Evolutionary conservation across 2,888 invertebrate genomes (phyloP).

Genomic region (Trachelus tabidus): DNA sequence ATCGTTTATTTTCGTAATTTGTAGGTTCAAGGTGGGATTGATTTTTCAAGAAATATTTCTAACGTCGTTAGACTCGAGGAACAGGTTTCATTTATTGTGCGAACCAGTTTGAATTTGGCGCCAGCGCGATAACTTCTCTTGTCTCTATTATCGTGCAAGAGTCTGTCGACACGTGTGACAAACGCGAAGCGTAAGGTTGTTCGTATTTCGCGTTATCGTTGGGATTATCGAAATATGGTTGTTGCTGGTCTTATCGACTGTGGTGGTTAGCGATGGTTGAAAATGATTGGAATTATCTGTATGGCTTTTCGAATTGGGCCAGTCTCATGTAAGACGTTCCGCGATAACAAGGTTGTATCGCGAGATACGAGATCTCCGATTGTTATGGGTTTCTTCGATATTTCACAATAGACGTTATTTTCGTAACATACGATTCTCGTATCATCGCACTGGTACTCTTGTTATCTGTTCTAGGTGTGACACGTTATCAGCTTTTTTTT

Average conservation of each 20-base stretch:
- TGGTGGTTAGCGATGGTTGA: neutral
- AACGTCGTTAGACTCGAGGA: conserved; percentile 16
- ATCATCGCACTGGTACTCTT: neutral
- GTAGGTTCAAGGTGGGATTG: neutral
- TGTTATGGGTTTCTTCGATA: neutral
- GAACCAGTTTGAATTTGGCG: conserved; percentile 30
- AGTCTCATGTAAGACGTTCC: neutral
- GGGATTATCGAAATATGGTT: neutral
- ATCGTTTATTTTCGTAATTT: conserved; percentile 38
- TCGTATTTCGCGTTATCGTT: neutral
- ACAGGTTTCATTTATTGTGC: conserved; percentile 47
- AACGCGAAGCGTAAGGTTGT: conserved; percentile 48
- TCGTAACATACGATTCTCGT: neutral
- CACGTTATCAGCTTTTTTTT: neutral
- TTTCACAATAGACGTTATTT: neutral
- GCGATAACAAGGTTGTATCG: neutral
- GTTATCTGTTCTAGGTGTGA: neutral
- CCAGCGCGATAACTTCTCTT: conserved; percentile 33
- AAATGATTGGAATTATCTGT: neutral
- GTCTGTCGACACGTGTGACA: conserved; percentile 49
- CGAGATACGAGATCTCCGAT: neutral
- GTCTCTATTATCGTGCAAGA: conserved; percentile 16
- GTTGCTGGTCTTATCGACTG: neutral
- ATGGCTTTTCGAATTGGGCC: neutral
- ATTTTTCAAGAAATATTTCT: neutral